Percentiles rank a stretch among this genome's conserved stretches.
Evolutionary conservation across 2,113 vertebrate genomes (phyloP).

Genomic region (Rhea americana): DNA sequence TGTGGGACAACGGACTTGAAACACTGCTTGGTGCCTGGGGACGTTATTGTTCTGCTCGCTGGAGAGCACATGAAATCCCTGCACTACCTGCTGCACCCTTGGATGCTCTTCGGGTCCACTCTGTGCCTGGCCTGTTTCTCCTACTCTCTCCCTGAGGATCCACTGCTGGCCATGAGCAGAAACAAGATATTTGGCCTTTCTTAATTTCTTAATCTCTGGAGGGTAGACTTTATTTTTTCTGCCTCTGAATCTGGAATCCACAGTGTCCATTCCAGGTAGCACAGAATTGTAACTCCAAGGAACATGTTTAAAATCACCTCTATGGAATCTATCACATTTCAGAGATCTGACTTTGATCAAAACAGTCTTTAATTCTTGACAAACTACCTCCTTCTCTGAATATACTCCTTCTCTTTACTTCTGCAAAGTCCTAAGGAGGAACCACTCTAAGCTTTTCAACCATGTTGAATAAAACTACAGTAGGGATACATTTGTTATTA

Average conservation of each 20-base stretch:
- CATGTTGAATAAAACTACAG: background rate
- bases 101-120: background rate
- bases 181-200: background rate
- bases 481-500: constrained; percentile 1
- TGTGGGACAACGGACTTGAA: background rate
- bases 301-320: background rate
- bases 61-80: fast-evolving
- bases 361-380: background rate
- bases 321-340: background rate
- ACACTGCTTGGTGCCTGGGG: background rate
- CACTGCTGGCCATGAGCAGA: background rate
- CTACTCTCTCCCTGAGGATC: background rate
- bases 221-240: background rate
- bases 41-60: background rate
- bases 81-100: background rate
- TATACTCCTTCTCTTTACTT: background rate
- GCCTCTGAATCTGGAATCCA: background rate
- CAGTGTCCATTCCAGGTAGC: background rate
- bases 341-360: background rate
- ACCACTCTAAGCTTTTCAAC: constrained; percentile 19
- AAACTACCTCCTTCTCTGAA: constrained; percentile 9
- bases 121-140: background rate
- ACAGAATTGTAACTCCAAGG: background rate
- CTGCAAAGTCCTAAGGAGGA: fast-evolving
- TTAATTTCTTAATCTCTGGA: background rate